phyloP scores from a whole-genome alignment of 2,113 vertebrate species.

The Pleuronectes platessa region DNA sequence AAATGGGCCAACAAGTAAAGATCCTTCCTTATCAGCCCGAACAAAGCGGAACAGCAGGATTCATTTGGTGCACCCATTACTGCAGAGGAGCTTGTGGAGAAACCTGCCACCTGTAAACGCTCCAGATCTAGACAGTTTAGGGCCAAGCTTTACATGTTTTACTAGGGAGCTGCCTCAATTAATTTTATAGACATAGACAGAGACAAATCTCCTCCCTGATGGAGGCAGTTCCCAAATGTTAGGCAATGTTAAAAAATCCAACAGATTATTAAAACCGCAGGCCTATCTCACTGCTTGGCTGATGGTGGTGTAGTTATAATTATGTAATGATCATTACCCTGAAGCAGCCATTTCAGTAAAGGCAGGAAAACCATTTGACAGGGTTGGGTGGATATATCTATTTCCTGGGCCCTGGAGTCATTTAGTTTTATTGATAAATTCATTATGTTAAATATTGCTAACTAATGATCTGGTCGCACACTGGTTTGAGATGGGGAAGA shows the following conservation, averaged over 20 bases:
- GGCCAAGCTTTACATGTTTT: no score
- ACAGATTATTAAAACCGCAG: neutral
- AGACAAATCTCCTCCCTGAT: no score
- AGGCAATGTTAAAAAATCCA: neutral
- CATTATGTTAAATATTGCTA: neutral
- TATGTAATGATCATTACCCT: neutral
- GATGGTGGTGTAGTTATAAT: neutral
- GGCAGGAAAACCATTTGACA: neutral
- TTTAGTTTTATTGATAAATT: neutral
- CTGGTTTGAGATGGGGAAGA: neutral
- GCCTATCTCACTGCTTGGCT: neutral
- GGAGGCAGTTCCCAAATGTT: neutral
- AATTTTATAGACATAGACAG: no score
- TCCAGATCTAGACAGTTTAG: no score
- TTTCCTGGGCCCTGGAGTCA: neutral
- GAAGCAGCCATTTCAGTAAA: neutral
- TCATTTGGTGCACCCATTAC: no score
- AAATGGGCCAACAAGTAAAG: no score
- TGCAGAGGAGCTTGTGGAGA: no score
- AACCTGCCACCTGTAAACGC: no score
- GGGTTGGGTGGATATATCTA: neutral
- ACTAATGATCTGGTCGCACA: neutral
- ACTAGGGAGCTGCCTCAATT: no score
- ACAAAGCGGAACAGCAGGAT: no score
- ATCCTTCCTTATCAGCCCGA: no score